Base-by-base conservation (phyloP, 2,888 invertebrate genomes). In the Maniola hyperantus region DNA sequence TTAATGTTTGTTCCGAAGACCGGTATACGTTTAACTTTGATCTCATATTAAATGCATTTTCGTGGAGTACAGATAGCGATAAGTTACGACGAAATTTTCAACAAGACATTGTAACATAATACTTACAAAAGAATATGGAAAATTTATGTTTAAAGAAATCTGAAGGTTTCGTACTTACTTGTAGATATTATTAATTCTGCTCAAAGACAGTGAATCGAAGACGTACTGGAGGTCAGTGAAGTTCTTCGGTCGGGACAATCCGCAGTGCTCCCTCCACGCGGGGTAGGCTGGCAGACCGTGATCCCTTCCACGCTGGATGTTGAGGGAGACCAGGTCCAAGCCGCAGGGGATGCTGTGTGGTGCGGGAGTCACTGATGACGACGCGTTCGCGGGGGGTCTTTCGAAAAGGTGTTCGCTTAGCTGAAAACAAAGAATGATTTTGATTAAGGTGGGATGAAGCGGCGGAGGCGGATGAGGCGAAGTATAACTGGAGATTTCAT, bases 261-360 rank as follows among this genome's bases (percentile, higher is more conserved):
- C 95, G 76, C 98, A 98, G 78, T 95, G 94, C 65, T 95, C 92
- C 59, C 97, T 90, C 95, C 96, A 98, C 42, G 93, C 93, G 0
- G 95, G 94, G 85, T 98, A 98, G 0, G 95, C 88, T 0, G 97
- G 96, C 66, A 98, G 88, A 0, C 97, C 98, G 83, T 98, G 97
- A 90, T 98, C 98, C 0, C 98, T 88, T 0, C 97, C 97, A 44
- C 97, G 94, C 85, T 98, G 97, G 76, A 98, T 97, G 85, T 98
- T 97, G 70, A 97, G 90, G 0, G 97, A 96, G 0, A 97, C 97
- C 77, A 98, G 89, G 91, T 98, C 98, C 66, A 97, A 89, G 0
- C 97, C 97, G 74, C 95, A 96, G 0, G 94, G 88, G 5, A 51
- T 0, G 78, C 76, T 0, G 73, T 70, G 58, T 71, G 6, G 67